Base-by-base conservation (phyloP, 2,888 invertebrate genomes). In the Himalopsyche anomala region DNA sequence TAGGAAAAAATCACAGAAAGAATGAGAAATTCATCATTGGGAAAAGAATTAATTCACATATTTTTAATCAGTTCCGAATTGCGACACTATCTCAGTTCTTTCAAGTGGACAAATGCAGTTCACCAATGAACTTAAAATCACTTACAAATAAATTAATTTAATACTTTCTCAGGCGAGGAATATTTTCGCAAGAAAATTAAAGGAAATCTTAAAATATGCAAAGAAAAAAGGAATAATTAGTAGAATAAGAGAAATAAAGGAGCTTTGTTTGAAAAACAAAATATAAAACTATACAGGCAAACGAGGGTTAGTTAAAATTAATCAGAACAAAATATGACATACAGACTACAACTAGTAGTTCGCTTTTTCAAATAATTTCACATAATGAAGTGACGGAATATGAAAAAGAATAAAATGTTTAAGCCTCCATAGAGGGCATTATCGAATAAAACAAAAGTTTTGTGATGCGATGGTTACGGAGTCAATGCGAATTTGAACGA, bases 21-120 rank as follows among this genome's bases (percentile, higher is more conserved):
- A 74, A 56, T 56, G 82, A 82, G 82, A 42, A 82, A 56, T 82
- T 82, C 38, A 11, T 81, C 54, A 11, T 56, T 3, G 9, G 28
- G 74, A n/a, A 62, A 62, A 82, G 40, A 82, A 82, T 54, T 40
- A 81, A 81, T 54, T 42, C 40, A n/a, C 19, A 36, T 83, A 83
- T 51, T 69, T 69, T 69, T 69, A 69, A 74, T 74, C 36, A 36
- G 36, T 74, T 74, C 62, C 62, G n/a, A 62, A 62, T 62, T 15
- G 12, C 80, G 69, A 54, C 86, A 84, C 84, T 19, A 62, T 62
- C 62, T 62, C 62, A 62, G 62, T 19, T 86, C 86, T 86, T 86
- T 79, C 62, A 62, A 86, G 86, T 86, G 86, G 81, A 86, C 86
- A 86, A 86, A 86, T 19, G 74, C 74, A 81, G 81, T 84, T 81